Base-by-base conservation (phyloP, 2,797 vertebrate species). In the Coracias cyanogaster region DNA sequence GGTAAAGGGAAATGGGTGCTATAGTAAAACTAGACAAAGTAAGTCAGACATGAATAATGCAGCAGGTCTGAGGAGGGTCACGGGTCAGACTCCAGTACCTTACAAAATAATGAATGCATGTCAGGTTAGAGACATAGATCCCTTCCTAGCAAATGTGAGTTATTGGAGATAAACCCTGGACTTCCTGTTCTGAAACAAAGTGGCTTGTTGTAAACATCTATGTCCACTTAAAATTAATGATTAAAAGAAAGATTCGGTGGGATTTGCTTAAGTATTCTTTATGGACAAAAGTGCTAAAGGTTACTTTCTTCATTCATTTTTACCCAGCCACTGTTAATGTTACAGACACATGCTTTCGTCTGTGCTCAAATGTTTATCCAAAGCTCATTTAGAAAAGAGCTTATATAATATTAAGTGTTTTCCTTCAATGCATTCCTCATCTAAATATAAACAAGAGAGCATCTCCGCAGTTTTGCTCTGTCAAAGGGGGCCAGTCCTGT, bases 21-120 rank as follows among this genome's bases (percentile, higher is more conserved):
- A 97, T 77, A 89, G 90, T 81, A 84, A 98, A 97, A 98, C 97
- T 91, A 95, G 89, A 98, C 98, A 97, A 98, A 94, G 96, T 98
- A 86, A 98, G 98, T 96, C 85, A 64, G 96, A 93, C 46, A 93
- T 98, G 98, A 98, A 98, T 98, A 98, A 99, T 99, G 98, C 97
- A 96, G 94, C 86, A 90, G 97, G 97, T 96, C 98, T 94, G 95
- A 90, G 96, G 46, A 95, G 90, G 97, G 98, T 98, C 98, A 98
- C 29, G 64, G 98, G 97, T 98, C 97, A 97, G 93, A 64, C 93
- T 65, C 83, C 94, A 90, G 94, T 97, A 97, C 95, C 97, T 96
- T 97, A 91, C 84, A 97, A 96, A 97, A 98, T 98, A 98, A 99
- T 96, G 88, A 97, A 98, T 98, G 97, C 97, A 94, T 94, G 61